These are phyloP conservation scores for Tonatia bakeri DNA, from an alignment of 2,113 vertebrate genomes.

Conservation along the genomic window DNA sequence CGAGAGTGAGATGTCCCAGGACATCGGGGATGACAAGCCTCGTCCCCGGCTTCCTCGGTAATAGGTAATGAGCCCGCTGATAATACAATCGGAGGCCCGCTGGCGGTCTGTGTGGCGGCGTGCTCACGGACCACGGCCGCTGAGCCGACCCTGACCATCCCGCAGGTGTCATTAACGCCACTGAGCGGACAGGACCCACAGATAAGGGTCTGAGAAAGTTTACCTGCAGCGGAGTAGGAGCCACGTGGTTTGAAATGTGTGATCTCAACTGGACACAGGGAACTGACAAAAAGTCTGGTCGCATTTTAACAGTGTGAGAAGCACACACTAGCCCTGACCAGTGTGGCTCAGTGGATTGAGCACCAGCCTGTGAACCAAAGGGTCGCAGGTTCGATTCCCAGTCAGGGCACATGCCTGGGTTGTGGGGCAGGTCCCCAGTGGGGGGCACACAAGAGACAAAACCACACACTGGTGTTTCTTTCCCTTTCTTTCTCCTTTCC, in stretches of 20 bases:
- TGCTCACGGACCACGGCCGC: neutral
- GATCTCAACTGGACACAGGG: neutral
- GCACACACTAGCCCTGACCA: neutral
- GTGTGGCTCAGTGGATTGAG: too few relatives aligned
- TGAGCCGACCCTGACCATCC: rapidly evolving
- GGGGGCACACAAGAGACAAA: too few relatives aligned
- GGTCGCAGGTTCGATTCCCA: too few relatives aligned
- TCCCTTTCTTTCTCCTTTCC: too few relatives aligned
- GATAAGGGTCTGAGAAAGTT: neutral
- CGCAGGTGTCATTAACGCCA: rapidly evolving
- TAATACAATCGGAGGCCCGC: neutral
- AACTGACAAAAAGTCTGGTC: neutral
- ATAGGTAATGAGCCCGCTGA: neutral
- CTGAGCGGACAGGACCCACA: rapidly evolving
- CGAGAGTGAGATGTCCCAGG: slow-evolving; percentile 17
- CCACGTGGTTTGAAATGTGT: neutral
- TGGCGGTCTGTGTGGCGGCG: neutral
- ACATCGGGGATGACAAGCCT: neutral
- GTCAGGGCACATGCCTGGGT: too few relatives aligned
- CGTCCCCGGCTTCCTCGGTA: neutral
- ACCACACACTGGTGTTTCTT: too few relatives aligned
- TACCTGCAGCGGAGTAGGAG: neutral
- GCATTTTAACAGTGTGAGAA: rapidly evolving
- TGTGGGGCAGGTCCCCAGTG: too few relatives aligned
- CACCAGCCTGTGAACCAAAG: too few relatives aligned